Base-by-base conservation (phyloP, 30 jellyfish, hydroid and myxozoan genomes). In the Hydractinia echinata region DNA sequence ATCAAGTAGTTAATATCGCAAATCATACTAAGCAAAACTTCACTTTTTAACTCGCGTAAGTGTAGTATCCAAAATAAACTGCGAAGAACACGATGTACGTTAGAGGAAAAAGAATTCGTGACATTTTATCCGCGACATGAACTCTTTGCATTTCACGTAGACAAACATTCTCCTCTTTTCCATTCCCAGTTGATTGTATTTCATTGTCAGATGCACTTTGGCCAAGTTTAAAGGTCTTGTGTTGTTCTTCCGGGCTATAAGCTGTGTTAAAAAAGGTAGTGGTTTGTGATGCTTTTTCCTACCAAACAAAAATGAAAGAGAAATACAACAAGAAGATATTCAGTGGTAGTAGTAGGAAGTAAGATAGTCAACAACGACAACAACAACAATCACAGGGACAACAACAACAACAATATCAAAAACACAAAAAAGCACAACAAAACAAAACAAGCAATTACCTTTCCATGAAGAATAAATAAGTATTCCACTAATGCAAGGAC, bases 401-500 rank as follows among this genome's bases (percentile, higher is more conserved):
- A 58, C 15, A 58, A 13, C 15, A 58, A 11, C 19, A 13, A 58
- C 15, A 11, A 16, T 13, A 11, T 11, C 15, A 11, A 58, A 58
- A 58, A 58, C 0, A 58, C 69, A 11, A 16, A 16, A 58, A 11
- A 11, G 3, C 74, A 7, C 30, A 6, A 15, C 10, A 62, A 39
- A 39, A n/a, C 39, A 51, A 64, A 6, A 7, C 39, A 44, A 64
- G 74, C 74, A n/a, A 64, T n/a, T 13, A 44, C 39, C 18, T 51
- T 64, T 51, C 30, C 30, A 48, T 72, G 62, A 4, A 72, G 53
- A 21, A 72, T 51, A 5, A 51, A 10, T 18, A 72, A 52, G 4
- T 72, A 72, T 18, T 72, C 81, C 0, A 72, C 5, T 8, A 72
- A 21, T 72, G 81, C 48, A 7, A 72, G 19, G 4, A 72, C 81